A percentile compares a stretch with the other conserved stretches of the same genome.
These are phyloP conservation scores for Seriola rivoliana DNA, from an alignment of 2,113 vertebrate species.

Conservation along the genomic window DNA sequence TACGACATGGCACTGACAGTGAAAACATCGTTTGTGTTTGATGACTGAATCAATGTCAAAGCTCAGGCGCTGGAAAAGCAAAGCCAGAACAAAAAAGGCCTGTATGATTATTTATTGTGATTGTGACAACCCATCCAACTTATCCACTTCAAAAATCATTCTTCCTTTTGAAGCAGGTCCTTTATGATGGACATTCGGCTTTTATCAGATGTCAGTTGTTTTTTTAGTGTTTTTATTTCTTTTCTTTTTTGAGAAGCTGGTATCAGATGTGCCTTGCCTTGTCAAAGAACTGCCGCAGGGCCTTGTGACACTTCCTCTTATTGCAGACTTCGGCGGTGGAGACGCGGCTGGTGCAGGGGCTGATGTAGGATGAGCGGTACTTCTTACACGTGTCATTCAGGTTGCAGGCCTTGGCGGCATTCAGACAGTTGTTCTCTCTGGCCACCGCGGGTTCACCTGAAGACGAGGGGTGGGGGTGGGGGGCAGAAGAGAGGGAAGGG, in stretches of 20 bases:
- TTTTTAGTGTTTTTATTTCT: neutral
- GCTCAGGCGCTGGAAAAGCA: constrained; percentile 16
- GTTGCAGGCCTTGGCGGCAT: constrained; percentile 98
- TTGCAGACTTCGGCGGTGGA: constrained; percentile 95
- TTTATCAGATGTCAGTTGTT: constrained; percentile 45
- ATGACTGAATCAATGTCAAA: constrained; percentile 58
- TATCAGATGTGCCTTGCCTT: constrained; percentile 82
- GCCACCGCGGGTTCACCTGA: constrained; percentile 91
- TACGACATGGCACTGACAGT: constrained; percentile 34
- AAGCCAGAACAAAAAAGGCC: constrained; percentile 34
- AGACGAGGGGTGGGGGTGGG: neutral
- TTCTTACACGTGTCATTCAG: constrained; percentile 98
- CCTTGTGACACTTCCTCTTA: constrained; percentile 98
- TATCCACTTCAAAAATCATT: constrained; percentile 32
- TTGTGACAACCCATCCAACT: constrained; percentile 50
- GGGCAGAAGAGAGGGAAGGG: neutral
- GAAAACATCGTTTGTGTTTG: constrained; percentile 58
- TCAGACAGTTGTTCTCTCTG: constrained; percentile 97
- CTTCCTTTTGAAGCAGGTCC: constrained; percentile 10
- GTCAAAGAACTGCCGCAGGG: constrained; percentile 98
- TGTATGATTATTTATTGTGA: constrained; percentile 47
- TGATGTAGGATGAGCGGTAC: constrained; percentile 98
- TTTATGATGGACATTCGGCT: constrained; percentile 34
- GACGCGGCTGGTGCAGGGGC: constrained; percentile 95
- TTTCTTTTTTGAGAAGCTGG: neutral